These are phyloP conservation scores for Sarcophaga subvicina DNA, from an alignment of 2,888 invertebrate genomes.

Conservation along the genomic window DNA sequence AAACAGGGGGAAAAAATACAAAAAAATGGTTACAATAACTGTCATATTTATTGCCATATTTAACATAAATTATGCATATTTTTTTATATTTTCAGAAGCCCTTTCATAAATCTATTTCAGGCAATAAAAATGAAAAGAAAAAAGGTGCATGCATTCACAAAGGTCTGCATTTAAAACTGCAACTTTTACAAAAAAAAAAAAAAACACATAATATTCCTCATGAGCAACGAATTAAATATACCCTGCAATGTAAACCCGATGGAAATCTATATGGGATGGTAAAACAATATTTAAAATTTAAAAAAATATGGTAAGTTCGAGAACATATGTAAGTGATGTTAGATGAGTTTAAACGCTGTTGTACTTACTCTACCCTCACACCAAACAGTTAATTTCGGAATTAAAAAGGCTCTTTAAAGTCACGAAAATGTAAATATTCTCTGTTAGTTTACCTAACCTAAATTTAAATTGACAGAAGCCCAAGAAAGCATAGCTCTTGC, in stretches of 20 bases:
- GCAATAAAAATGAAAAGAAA: slow-evolving; percentile 21
- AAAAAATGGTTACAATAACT: slow-evolving; percentile 69
- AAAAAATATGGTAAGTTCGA: no score
- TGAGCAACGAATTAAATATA: not conserved
- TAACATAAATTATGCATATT: slow-evolving; percentile 77
- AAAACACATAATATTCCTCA: not conserved
- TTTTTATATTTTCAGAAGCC: slow-evolving; percentile 62
- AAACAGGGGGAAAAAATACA: not conserved
- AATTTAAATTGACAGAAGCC: no score
- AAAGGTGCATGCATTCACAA: slow-evolving; percentile 7
- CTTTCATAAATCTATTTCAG: slow-evolving; percentile 64
- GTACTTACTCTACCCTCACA: no score
- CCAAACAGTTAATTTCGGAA: no score
- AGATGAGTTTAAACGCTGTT: no score
- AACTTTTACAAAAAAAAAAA: not conserved
- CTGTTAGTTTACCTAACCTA: no score
- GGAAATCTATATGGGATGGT: not conserved
- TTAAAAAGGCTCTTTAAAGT: no score
- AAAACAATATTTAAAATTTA: no score
- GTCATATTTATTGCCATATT: slow-evolving; percentile 78
- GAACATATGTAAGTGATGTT: no score
- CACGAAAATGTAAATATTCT: no score
- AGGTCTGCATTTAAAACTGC: not conserved
- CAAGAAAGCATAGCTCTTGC: no score
- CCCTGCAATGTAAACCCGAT: not conserved